A percentile compares a stretch with the other conserved stretches of the same genome.
Conservation (phyloP, 2,113 vertebrate species). For the Phocoena sinus region DNA sequence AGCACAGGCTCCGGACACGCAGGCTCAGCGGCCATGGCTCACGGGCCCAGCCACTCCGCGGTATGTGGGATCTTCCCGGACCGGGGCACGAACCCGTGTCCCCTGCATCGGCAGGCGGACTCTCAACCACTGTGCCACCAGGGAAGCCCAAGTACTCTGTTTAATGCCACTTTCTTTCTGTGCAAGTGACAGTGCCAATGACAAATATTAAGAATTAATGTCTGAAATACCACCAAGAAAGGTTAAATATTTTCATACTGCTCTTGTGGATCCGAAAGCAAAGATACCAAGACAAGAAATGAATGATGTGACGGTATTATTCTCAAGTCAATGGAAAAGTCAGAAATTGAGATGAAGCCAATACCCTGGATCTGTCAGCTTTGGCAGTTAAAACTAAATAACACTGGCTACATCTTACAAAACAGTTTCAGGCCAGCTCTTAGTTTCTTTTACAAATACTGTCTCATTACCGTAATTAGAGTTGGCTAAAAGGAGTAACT, state of each 20-base stretch:
- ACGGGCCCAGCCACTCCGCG: too few species aligned
- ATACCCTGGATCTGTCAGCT: neutral
- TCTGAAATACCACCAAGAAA: neutral
- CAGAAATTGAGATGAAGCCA: neutral
- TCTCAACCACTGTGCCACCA: too few species aligned
- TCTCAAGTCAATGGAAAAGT: neutral
- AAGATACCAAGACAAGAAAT: neutral
- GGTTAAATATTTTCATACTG: neutral
- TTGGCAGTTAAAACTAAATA: neutral
- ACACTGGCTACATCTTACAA: neutral
- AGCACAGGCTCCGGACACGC: too few species aligned
- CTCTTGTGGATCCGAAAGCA: neutral
- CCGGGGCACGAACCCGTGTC: too few species aligned
- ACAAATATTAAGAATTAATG: neutral
- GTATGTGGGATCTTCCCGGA: too few species aligned
- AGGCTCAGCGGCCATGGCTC: too few species aligned
- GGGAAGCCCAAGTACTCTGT: too few species aligned
- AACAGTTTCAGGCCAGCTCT: neutral
- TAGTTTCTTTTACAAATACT: neutral
- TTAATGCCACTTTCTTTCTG: neutral
- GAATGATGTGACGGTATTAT: fast-evolving
- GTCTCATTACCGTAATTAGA: neutral
- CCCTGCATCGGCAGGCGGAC: too few species aligned
- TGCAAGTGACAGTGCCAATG: neutral
- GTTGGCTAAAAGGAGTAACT: neutral